Base-by-base conservation (phyloP, 2,113 vertebrate genomes). In the Ailuropoda melanoleuca region DNA sequence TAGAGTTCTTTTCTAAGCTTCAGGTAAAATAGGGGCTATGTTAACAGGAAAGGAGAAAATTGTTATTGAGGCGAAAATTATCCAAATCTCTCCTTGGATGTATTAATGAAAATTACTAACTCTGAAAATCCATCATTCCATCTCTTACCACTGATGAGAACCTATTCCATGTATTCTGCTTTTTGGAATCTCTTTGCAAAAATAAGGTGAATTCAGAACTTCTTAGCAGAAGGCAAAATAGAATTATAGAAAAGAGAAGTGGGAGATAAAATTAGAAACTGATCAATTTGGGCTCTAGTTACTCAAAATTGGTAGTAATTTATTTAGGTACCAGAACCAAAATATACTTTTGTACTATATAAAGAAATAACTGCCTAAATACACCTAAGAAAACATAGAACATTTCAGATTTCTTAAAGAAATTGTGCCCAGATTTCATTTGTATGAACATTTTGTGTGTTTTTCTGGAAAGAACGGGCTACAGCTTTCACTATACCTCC, bases 241-340 rank as follows among this genome's bases (percentile, higher is more conserved):
- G 68, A 92, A 93, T 70, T 68, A 93, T 4, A 93, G 81, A 81
- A 72, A 56, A 83, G n/a, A 95, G n/a, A 83, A 68, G 14, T 46
- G 72, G 50, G 58, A 72, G 48, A 58, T 48, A 75, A 97, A 88
- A 81, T 34, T 46, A 72, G 80, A 82, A 96, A 58, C 12, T 13
- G 23, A 68, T 37, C 14, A 62, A 58, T 78, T 80, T n/a, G 60
- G 53, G 58, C 14, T 75, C 23, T 6, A 34, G 23, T 72, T 82
- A 72, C 66, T 78, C 29, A 78, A 43, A 58, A 92, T 75, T 56
- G 7, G 39, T 78, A 88, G 23, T 46, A 29, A 83, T 95, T 87
- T 78, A 37, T 81, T 75, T 82, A 56, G 48, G n/a, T 62, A 60
- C 46, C 43, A 90, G 39, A 97, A 90, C 31, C 29, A 14, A 92